Percentiles rank a stretch among this genome's conserved stretches.
Evolutionary conservation across 2,113 vertebrate genomes (phyloP).

Genomic region (Rhea pennata): DNA sequence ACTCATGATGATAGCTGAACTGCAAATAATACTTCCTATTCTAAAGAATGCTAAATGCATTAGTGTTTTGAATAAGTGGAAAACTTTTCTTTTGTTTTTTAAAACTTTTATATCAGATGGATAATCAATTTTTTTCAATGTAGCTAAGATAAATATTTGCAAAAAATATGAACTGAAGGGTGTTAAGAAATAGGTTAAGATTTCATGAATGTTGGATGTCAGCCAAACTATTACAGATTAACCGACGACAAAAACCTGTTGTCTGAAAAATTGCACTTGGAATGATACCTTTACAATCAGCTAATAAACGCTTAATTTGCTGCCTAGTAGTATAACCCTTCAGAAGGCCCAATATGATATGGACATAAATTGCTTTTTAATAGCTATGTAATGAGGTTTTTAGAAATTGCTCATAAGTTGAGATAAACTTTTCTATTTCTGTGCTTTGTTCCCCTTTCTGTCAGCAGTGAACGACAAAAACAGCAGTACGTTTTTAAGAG

Average conservation of each 20-base stretch:
- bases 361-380: slow-evolving; percentile 61
- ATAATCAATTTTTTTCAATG: background rate
- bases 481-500: background rate
- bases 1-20: background rate
- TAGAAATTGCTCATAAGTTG: slow-evolving; percentile 1
- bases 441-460: background rate
- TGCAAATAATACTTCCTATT: background rate
- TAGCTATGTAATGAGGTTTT: slow-evolving; percentile 36
- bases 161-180: background rate
- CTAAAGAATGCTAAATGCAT: background rate
- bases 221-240: slow-evolving; percentile 39
- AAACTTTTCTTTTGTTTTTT: background rate
- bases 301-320: slow-evolving; percentile 59
- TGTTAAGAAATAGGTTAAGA: slow-evolving; percentile 25
- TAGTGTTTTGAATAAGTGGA: background rate
- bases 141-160: background rate
- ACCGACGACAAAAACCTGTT: slow-evolving; percentile 19
- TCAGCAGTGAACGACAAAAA: background rate
- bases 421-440: background rate
- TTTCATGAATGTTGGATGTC: slow-evolving; percentile 3
- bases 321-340: slow-evolving; percentile 28
- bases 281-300: slow-evolving; percentile 39
- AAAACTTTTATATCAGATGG: background rate
- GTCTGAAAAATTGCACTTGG: background rate
- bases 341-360: slow-evolving; percentile 1